These are phyloP conservation scores for Pseudomyrmex pallidus DNA, from an alignment of 1,140 invertebrate species.

Conservation along the genomic window DNA sequence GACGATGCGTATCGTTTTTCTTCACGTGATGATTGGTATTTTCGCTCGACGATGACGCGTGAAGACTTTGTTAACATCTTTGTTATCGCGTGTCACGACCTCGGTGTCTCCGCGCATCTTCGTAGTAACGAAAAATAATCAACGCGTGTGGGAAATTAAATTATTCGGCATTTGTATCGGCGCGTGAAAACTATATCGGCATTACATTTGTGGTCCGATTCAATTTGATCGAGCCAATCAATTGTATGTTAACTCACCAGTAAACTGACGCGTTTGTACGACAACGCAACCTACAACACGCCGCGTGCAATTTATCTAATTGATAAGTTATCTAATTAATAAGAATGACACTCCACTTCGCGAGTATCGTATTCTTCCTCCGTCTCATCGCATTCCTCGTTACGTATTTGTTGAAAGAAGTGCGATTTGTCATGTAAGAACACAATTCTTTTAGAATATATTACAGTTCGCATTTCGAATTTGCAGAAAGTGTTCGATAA, in stretches of 20 bases:
- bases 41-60: constrained; percentile 7
- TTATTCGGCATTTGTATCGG: too few relatives aligned
- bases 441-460: not conserved
- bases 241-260: not conserved
- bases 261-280: not conserved
- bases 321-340: not conserved
- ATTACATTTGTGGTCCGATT: not conserved
- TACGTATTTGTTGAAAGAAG: not conserved
- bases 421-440: not conserved
- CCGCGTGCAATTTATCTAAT: not conserved
- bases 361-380: not conserved
- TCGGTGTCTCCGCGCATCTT: constrained; percentile 2
- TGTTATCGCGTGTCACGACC: constrained; percentile 69
- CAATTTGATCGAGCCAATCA: constrained; percentile 1
- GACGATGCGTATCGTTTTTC: not conserved
- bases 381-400: not conserved
- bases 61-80: constrained; percentile 28
- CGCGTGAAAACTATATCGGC: not conserved
- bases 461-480: constrained; percentile 26
- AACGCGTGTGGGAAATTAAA: too few relatives aligned
- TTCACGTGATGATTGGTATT: not conserved
- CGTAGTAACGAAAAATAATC: not conserved
- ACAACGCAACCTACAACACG: not conserved
- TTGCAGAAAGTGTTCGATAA: constrained; percentile 47
- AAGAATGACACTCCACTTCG: not conserved